Percentiles rank a stretch among this genome's conserved stretches.
phyloP scores from a whole-genome alignment of 1,140 invertebrate genomes.

The Myzus persicae region DNA sequence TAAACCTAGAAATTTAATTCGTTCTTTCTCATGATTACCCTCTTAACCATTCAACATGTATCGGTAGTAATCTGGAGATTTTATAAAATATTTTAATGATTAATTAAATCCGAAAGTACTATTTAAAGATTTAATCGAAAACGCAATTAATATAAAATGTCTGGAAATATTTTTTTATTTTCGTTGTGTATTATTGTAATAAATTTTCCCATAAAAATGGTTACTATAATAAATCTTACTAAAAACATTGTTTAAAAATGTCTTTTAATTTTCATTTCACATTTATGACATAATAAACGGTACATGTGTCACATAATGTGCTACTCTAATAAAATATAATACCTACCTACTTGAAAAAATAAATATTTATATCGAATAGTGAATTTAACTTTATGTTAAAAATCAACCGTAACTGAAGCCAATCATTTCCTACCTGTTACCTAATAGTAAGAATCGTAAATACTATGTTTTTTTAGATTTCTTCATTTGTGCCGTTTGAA shows the following conservation, averaged over 20 bases:
- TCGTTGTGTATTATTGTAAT: neutral
- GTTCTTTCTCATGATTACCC: neutral
- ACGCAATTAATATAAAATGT: neutral
- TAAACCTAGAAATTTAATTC: neutral
- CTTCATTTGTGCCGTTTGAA: neutral
- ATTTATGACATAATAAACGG: neutral
- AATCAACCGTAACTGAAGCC: neutral
- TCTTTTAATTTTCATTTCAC: neutral
- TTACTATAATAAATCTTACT: neutral
- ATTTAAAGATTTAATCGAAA: conserved; percentile 14
- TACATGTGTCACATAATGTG: neutral
- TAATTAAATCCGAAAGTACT: neutral
- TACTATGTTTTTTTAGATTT: neutral
- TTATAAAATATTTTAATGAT: conserved; percentile 47
- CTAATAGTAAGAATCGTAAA: neutral
- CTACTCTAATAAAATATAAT: neutral
- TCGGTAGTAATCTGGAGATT: neutral
- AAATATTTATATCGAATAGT: neutral
- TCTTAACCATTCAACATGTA: neutral
- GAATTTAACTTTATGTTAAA: neutral
- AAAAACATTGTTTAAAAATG: neutral
- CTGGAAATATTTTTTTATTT: neutral
- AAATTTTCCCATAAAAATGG: neutral
- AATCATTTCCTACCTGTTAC: neutral
- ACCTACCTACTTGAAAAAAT: neutral